Evolutionary conservation across 2,797 vertebrate species (phyloP).

Genomic region (Trachops cirrhosus): DNA sequence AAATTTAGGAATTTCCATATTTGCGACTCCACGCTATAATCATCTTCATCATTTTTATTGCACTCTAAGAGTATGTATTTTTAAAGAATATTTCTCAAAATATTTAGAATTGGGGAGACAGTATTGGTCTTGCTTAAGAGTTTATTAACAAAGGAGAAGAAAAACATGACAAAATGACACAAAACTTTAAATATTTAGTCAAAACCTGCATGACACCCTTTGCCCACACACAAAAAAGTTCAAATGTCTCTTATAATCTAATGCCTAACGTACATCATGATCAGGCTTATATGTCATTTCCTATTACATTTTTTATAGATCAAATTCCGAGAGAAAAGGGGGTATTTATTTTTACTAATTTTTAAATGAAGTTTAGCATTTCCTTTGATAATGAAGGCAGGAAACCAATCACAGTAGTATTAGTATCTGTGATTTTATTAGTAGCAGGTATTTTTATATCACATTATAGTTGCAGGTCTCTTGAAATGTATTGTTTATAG

Average conservation of each 20-base stretch:
- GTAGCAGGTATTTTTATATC: neutral
- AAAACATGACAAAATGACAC: neutral
- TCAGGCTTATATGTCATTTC: conserved; percentile 2
- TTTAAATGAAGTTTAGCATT: neutral
- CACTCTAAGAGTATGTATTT: neutral
- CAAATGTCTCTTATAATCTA: neutral
- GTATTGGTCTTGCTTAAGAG: neutral
- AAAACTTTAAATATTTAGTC: neutral
- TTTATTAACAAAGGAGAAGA: neutral
- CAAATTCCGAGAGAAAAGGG: neutral
- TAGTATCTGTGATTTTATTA: neutral
- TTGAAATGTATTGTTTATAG: neutral
- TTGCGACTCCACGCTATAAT: neutral
- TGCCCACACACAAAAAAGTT: neutral
- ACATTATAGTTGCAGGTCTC: neutral
- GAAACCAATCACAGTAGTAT: neutral
- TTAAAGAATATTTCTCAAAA: neutral
- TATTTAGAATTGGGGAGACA: neutral
- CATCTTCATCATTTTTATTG: neutral
- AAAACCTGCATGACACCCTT: neutral
- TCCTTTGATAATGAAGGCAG: neutral
- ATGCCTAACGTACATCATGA: neutral
- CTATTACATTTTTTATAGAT: neutral
- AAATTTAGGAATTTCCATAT: neutral
- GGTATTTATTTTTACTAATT: neutral